phyloP scores from a whole-genome alignment of 2,888 invertebrate genomes.

The Drosophila stalkeri region DNA sequence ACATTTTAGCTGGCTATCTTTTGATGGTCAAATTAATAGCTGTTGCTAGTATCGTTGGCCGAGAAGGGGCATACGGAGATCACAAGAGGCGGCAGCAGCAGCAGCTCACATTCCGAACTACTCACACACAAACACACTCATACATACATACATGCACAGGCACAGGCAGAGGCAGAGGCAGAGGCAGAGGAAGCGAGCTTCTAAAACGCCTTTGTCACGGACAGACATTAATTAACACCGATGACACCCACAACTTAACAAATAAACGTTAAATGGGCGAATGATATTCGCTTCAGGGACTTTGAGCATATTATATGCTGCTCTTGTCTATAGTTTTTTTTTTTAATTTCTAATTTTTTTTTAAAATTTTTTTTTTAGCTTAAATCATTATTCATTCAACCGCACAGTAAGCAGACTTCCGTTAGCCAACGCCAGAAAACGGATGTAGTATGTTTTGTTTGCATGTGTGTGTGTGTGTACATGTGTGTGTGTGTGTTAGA shows the following conservation, averaged over 20 bases:
- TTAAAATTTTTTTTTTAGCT: constrained; percentile 9
- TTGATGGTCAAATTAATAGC: constrained; percentile 59
- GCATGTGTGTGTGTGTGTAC: not conserved
- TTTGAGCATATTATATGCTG: constrained; percentile 15
- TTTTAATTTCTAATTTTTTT: not conserved
- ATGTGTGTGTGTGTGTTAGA: not conserved
- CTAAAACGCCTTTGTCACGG: constrained; percentile 34
- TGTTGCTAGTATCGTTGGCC: constrained; percentile 23
- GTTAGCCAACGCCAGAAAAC: constrained; percentile 6
- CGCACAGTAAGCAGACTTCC: constrained; percentile 22
- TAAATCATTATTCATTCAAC: constrained; percentile 38
- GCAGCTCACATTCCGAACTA: not conserved
- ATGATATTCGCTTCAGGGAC: constrained; percentile 16
- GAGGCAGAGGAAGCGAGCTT: constrained; percentile 30
- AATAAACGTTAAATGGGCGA: constrained; percentile 22
- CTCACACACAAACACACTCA: constrained; percentile 1
- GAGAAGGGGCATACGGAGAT: not conserved
- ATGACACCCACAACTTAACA: constrained; percentile 13
- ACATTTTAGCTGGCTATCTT: constrained; percentile 40
- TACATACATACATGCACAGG: constrained; percentile 18
- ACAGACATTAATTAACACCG: constrained; percentile 39
- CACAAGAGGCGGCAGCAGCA: constrained; percentile 9
- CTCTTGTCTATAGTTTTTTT: constrained; percentile 9
- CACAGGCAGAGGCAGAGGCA: constrained; percentile 34
- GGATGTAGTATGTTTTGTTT: constrained; percentile 9